Base-by-base conservation (phyloP, 2,888 invertebrate genomes). In the Ypsolopha sequella region DNA sequence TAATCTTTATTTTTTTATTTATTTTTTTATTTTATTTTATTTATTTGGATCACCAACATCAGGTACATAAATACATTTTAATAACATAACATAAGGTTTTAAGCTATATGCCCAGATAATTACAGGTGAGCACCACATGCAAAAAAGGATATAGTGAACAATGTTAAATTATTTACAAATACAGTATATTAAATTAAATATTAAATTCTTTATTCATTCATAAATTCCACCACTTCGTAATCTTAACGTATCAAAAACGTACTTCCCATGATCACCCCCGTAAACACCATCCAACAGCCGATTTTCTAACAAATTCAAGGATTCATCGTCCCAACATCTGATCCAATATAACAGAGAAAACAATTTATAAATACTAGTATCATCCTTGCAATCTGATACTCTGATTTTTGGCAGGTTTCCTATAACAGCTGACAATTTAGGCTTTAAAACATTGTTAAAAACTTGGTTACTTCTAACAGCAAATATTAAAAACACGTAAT, bases 301-400 rank as follows among this genome's bases (percentile, higher is more conserved):
- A 3, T 69, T 70, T 59, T 82, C 79, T 53, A 87, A 63, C 53
- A 78, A 58, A 65, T 82, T 77, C 47, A 87, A 65, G 8, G 79
- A 76, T n/a, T 73, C 69, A 10, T 57, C 63, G 59, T 86, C 81
- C 84, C 86, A 87, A 36, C 58, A 58, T 60, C 70, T 77, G 14
- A 88, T 75, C 81, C 89, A 89, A 60, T 86, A 88, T 45, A 90
- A 70, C 39, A 90, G 61, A 53, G 90, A 88, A 55, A 87, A 80
- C 9, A 90, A 73, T 58, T 87, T 87, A 54, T 86, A 80, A 58
- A 88, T 70, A 53, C 70, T 76, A 33, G 74, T 68, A 39, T 80
- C 71, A 62, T 69, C 65, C n/a, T 61, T 61, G 43, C 75, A 75
- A 58, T 88, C 87, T 24, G 71, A 65, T 53, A 87, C 68, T 51